Evolutionary conservation across 2,797 vertebrate species (phyloP).

Genomic region (Chaetophractus vellerosus): DNA sequence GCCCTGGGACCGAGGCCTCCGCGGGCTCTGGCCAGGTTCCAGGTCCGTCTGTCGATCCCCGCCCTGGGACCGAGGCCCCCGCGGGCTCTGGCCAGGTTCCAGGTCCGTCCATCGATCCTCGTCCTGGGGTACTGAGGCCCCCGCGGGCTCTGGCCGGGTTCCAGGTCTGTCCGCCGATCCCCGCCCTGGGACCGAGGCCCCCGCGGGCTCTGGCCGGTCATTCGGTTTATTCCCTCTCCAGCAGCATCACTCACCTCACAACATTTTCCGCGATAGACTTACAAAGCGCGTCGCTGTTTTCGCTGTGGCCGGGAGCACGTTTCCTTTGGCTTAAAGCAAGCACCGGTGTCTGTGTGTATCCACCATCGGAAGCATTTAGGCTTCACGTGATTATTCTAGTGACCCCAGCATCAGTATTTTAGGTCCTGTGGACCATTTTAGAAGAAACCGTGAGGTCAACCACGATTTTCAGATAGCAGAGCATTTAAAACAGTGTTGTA

Average conservation of each 20-base stretch:
- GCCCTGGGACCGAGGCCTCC: no score
- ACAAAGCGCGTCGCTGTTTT: not conserved
- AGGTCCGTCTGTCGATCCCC: no score
- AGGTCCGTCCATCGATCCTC: no score
- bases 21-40: no score
- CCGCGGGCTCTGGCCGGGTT: no score
- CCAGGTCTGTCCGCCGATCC: no score
- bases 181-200: no score
- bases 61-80: no score
- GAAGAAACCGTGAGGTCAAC: slow-evolving; percentile 60
- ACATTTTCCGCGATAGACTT: not conserved
- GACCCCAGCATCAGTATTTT: slow-evolving; percentile 26
- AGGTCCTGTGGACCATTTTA: slow-evolving; percentile 40
- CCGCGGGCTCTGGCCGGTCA: no score
- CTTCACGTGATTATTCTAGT: not conserved
- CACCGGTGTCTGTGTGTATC: not conserved
- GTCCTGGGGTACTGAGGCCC: no score
- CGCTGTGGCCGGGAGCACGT: not conserved
- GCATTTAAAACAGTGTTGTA: slow-evolving; percentile 51
- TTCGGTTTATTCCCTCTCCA: no score
- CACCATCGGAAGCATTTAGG: not conserved
- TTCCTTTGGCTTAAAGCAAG: slow-evolving; percentile 14
- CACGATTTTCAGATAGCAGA: slow-evolving; percentile 9
- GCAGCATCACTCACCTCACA: not conserved
- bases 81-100: no score